These are phyloP conservation scores for Antennarius maculatus DNA, from an alignment of 2,797 vertebrate species.

Conservation along the genomic window DNA sequence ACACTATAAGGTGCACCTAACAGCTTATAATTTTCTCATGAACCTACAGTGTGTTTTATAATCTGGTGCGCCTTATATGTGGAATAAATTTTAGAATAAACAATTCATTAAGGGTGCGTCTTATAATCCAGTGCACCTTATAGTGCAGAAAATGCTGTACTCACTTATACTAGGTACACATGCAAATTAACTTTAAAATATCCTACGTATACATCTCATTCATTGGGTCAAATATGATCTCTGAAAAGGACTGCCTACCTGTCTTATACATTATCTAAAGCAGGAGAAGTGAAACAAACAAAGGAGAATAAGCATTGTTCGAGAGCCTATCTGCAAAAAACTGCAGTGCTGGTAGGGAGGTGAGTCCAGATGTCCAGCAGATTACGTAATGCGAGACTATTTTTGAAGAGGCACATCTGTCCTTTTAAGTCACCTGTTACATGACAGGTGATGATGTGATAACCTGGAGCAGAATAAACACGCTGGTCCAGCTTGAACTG, in stretches of 20 bases:
- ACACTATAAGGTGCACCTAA: no score
- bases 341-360: conserved; percentile 14
- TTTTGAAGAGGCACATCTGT: conserved; percentile 35
- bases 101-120: no score
- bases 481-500: not conserved
- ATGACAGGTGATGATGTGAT: conserved; percentile 12
- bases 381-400: conserved; percentile 38
- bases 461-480: not conserved
- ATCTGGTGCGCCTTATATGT: no score
- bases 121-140: no score
- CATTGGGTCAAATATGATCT: not conserved
- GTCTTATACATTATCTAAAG: not conserved
- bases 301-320: conserved; percentile 48
- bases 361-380: conserved; percentile 55
- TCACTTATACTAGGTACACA: no score
- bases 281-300: not conserved
- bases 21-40: no score
- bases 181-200: no score
- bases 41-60: no score
- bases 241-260: not conserved
- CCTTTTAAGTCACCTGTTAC: conserved; percentile 22
- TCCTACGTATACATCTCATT: not conserved
- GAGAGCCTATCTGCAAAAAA: conserved; percentile 48
- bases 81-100: no score
- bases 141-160: no score